Percentiles rank a stretch among this genome's conserved stretches.
Conservation (phyloP, 2,113 vertebrate genomes). For the Bettongia penicillata region DNA sequence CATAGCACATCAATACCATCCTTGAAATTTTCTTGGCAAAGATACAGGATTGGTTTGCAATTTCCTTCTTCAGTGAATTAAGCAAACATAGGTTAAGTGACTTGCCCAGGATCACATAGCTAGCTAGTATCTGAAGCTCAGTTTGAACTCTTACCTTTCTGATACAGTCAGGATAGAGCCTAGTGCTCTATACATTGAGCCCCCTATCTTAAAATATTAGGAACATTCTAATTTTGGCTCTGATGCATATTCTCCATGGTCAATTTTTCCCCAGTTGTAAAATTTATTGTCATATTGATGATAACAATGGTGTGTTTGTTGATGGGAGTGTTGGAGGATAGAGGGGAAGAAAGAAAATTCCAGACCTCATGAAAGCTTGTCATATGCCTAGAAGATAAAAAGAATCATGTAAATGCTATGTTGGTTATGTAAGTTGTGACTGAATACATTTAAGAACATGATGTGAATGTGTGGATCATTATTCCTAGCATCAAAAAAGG, state of each 20-base stretch:
- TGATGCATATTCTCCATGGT: background rate
- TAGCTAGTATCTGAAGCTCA: background rate
- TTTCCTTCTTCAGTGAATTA: background rate
- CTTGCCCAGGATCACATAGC: background rate
- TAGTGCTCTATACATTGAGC: background rate
- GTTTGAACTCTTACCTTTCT: background rate
- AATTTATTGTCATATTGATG: background rate
- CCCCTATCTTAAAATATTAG: background rate
- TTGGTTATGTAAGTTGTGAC: background rate
- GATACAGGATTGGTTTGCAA: background rate
- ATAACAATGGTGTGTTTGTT: background rate
- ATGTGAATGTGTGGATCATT: background rate
- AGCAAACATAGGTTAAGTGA: background rate
- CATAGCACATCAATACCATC: background rate
- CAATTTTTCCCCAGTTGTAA: background rate
- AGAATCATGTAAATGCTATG: background rate
- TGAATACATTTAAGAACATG: background rate
- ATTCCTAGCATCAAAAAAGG: background rate
- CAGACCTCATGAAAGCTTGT: background rate
- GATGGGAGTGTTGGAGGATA: no score
- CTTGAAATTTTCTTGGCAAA: background rate
- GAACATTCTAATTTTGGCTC: background rate
- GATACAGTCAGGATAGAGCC: background rate
- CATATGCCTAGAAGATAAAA: constrained; percentile 1
- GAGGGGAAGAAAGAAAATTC: background rate